A percentile compares a stretch with the other conserved stretches of the same genome.
Conservation (phyloP, 2,888 invertebrate genomes). For the Morinoia aosen region DNA sequence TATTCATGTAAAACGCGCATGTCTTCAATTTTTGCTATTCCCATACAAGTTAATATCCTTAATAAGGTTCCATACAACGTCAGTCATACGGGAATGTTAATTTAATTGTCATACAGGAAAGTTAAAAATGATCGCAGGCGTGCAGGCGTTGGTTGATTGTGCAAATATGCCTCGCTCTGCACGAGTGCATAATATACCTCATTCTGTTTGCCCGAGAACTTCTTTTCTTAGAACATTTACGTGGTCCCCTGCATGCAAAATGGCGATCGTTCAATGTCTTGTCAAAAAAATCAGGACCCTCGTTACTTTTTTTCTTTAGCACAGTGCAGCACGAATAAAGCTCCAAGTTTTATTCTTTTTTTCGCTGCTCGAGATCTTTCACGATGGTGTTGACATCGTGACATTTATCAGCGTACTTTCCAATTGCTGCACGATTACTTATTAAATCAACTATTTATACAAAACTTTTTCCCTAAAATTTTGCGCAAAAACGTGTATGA, state of each 20-base stretch:
- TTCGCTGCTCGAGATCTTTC: no score
- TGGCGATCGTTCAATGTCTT: no score
- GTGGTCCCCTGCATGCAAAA: neutral
- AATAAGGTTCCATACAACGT: neutral
- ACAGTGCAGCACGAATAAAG: no score
- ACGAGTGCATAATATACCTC: neutral
- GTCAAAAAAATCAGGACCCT: no score
- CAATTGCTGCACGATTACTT: no score
- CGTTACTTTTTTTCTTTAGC: no score
- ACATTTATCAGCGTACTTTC: no score
- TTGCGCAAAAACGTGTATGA: no score
- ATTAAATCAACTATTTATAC: no score
- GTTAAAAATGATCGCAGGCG: neutral
- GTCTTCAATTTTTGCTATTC: neutral
- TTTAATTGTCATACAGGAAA: neutral
- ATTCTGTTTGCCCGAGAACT: neutral
- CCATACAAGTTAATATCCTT: neutral
- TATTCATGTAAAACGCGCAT: neutral
- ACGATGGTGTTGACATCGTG: no score
- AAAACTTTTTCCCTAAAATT: no score
- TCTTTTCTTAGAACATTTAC: neutral
- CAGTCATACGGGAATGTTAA: neutral
- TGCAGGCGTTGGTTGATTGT: neutral
- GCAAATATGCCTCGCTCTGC: neutral
- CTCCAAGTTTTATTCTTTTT: no score